phyloP scores from a whole-genome alignment of 2,797 vertebrate genomes.

The Vipera latastei region DNA sequence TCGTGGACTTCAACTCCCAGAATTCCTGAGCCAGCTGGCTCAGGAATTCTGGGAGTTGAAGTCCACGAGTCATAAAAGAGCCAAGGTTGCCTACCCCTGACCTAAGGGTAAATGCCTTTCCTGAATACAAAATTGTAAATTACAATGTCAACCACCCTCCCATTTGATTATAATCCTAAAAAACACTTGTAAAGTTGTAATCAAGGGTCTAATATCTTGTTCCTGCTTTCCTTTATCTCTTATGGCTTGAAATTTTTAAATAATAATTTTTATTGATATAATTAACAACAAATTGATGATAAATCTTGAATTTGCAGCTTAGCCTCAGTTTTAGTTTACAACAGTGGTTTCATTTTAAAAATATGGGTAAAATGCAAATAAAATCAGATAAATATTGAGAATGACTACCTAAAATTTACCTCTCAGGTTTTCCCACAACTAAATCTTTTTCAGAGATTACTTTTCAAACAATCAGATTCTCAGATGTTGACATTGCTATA shows the following conservation, averaged over 20 bases:
- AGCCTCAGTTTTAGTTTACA: background rate
- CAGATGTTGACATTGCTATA: background rate
- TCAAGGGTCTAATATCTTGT: background rate
- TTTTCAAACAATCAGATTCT: background rate
- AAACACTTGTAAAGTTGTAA: background rate
- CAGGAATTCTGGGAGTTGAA: too few relatives aligned
- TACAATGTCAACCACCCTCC: background rate
- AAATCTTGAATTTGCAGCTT: background rate
- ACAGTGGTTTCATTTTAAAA: background rate
- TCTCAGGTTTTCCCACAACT: background rate
- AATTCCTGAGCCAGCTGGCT: too few relatives aligned
- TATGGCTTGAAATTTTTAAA: background rate
- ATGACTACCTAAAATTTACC: background rate
- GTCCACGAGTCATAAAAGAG: too few relatives aligned
- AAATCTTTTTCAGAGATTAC: background rate
- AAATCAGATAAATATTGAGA: background rate
- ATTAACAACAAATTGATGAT: background rate
- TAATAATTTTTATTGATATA: background rate
- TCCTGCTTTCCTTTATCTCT: background rate
- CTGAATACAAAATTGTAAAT: background rate
- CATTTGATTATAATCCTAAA: background rate
- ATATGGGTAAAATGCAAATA: background rate
- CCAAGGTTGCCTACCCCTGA: background rate
- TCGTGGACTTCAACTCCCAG: too few relatives aligned
- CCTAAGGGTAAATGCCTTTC: background rate